These are phyloP conservation scores for Panthera tigris DNA, from an alignment of 2,113 vertebrate species.

Conservation along the genomic window DNA sequence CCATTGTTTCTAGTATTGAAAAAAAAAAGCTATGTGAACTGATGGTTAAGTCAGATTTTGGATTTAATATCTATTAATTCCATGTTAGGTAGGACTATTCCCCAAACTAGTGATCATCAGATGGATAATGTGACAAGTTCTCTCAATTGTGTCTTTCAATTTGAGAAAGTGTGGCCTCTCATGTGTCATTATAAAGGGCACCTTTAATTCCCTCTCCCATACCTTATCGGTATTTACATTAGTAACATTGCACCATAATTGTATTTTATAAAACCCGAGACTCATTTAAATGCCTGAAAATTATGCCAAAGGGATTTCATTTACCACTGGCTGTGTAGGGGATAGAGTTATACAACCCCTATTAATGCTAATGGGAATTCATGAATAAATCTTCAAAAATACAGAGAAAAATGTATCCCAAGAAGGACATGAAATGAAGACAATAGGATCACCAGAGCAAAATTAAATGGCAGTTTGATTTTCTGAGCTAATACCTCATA, in stretches of 20 bases:
- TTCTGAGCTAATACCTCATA: conserved; percentile 52
- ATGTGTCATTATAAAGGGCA: conserved; percentile 66
- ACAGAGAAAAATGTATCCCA: conserved; percentile 67
- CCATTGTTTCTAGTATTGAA: neutral
- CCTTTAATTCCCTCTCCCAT: conserved; percentile 60
- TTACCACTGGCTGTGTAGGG: conserved; percentile 66
- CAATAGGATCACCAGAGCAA: conserved; percentile 42
- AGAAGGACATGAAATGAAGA: conserved; percentile 68
- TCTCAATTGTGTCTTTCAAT: conserved; percentile 24
- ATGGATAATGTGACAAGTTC: conserved; percentile 8
- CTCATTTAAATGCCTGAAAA: conserved; percentile 72
- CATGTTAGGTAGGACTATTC: conserved; percentile 25
- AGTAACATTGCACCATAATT: conserved; percentile 62
- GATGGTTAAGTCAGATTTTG: neutral
- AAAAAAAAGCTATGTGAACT: neutral
- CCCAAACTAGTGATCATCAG: conserved; percentile 23
- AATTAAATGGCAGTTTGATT: conserved; percentile 61
- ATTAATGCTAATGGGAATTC: conserved; percentile 72
- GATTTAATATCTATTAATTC: conserved; percentile 54
- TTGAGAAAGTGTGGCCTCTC: conserved; percentile 18
- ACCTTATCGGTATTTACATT: conserved; percentile 71
- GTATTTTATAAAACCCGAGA: conserved; percentile 75
- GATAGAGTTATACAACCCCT: conserved; percentile 68
- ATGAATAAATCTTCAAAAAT: conserved; percentile 70
- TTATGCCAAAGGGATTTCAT: conserved; percentile 70